Evolutionary conservation across 2,888 invertebrate species (phyloP).

Genomic region (Drosophila pullipes): DNA sequence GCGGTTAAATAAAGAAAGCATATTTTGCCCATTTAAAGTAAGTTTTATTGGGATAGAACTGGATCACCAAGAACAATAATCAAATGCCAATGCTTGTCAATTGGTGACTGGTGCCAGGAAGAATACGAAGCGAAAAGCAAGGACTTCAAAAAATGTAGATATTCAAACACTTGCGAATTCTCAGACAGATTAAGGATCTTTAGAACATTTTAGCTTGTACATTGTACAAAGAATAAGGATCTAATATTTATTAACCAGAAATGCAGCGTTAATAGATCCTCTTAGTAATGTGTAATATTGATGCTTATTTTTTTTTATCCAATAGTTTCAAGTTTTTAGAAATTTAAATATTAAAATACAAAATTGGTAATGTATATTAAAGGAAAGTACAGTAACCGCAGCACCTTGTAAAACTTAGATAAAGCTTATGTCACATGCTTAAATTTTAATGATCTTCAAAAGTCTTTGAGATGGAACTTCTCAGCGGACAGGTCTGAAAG

Average conservation of each 20-base stretch:
- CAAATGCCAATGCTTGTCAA: neutral
- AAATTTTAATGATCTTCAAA: neutral
- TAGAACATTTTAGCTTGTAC: too few relatives aligned
- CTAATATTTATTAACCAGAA: too few relatives aligned
- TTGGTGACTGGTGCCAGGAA: too few relatives aligned
- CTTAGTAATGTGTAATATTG: too few relatives aligned
- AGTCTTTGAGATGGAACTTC: neutral
- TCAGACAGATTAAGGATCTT: neutral
- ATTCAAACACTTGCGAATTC: neutral
- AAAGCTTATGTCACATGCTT: neutral
- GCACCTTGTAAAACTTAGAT: neutral
- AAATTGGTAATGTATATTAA: too few relatives aligned
- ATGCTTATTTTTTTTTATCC: too few relatives aligned
- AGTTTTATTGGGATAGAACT: neutral
- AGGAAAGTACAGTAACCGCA: neutral
- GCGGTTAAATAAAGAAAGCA: neutral
- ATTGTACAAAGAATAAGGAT: too few relatives aligned
- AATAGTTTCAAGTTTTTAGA: too few relatives aligned
- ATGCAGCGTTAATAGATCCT: too few relatives aligned
- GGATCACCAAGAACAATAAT: neutral
- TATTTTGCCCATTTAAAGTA: neutral
- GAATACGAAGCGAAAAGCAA: neutral
- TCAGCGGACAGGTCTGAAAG: neutral
- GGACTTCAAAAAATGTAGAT: neutral
- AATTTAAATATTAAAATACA: too few relatives aligned